Percentiles rank a stretch among this genome's conserved stretches.
These are phyloP conservation scores for Anas platyrhynchos DNA, from an alignment of 2,113 vertebrate species.

Conservation along the genomic window DNA sequence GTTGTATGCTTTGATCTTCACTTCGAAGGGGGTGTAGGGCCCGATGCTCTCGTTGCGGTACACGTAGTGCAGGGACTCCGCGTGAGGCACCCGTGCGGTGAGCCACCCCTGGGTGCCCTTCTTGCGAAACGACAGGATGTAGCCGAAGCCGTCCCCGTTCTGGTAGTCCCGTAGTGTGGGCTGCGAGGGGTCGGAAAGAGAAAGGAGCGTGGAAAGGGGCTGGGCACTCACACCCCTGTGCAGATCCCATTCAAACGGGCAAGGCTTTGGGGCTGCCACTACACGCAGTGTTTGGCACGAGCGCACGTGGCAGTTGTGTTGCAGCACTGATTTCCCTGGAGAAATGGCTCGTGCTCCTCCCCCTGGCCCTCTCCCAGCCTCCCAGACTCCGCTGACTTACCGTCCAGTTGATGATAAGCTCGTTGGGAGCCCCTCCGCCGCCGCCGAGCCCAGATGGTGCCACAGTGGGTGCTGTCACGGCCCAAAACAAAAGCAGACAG, in stretches of 20 bases:
- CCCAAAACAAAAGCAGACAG: not conserved
- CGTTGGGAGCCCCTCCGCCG: conserved; percentile 91
- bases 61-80: conserved; percentile 90
- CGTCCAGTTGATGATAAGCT: conserved; percentile 94
- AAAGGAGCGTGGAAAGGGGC: not conserved
- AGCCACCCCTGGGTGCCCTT: conserved; percentile 81
- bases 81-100: conserved; percentile 77
- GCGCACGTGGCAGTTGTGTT: rapidly evolving
- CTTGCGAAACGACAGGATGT: conserved; percentile 89
- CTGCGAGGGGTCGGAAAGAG: conserved; percentile 60
- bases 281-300: rapidly evolving
- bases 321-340: rapidly evolving
- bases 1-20: conserved; percentile 94
- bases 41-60: conserved; percentile 88
- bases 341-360: rapidly evolving
- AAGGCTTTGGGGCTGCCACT: not conserved
- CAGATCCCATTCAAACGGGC: not conserved
- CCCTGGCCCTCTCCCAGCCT: not conserved
- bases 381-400: conserved; percentile 81
- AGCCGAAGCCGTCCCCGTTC: conserved; percentile 94
- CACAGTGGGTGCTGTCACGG: conserved; percentile 87
- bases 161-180: conserved; percentile 91
- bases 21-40: conserved; percentile 92
- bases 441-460: conserved; percentile 93
- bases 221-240: not conserved